Base-by-base conservation (phyloP, 2,888 invertebrate genomes). In the Tuberolachnus salignus region DNA sequence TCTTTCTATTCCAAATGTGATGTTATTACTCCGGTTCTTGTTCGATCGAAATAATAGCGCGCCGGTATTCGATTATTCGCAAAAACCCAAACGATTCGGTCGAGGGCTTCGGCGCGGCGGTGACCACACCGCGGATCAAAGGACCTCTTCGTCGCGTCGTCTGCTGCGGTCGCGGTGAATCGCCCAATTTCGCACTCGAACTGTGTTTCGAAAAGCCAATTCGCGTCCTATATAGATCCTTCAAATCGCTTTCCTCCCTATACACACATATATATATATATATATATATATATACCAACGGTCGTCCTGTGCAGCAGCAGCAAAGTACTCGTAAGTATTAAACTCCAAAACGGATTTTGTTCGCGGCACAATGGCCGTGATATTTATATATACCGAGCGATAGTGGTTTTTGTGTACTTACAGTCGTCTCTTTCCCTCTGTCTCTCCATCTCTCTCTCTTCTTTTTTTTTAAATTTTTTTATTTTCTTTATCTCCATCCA, bases 101-200 rank as follows among this genome's bases (percentile, higher is more conserved):
- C 71, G 46, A 71, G 11, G 57, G 51, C 69, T n/a, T 3, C 6
- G 11, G 26, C 3, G n/a, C n/a, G 11, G 13, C 63, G 46, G 66
- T 10, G 19, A n/a, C 19, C 9, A n/a, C 59, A 26, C 8, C 19
- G 9, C 26, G 72, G 51, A 73, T 73, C 72, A 73, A 73, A 73
- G 61, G 42, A 51, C 49, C 61, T 19, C 59, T 61, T 34, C 42
- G 16, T n/a, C 61, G 26, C 13, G 19, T 51, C 61, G 61, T 63
- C 51, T 42, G 61, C 34, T 61, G 61, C 21, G 72, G 59, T 72
- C 46, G n/a, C n/a, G 59, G 72, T 51, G 63, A 63, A 73, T 73
- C 72, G 42, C 72, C n/a, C 72, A 73, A 73, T 73, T 73, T 73
- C 72, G 72, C 72, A 73, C 72, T 63, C 51, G 72, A 73, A 73